phyloP scores from a whole-genome alignment of 2,113 vertebrate genomes.

The Gymnorhina tibicen region DNA sequence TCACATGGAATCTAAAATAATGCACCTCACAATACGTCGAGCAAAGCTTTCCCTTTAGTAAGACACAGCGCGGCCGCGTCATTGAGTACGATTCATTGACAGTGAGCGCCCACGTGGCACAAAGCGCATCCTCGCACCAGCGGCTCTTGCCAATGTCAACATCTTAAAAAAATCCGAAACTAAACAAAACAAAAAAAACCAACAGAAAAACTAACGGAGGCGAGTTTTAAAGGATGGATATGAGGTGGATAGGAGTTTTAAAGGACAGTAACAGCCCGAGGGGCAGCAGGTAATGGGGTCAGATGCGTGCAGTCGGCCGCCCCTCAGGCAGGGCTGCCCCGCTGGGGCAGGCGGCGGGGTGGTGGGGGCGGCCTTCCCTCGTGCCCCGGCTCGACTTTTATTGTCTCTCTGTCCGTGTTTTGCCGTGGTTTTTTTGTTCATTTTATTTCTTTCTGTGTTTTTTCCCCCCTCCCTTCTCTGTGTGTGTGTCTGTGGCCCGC shows the following conservation, averaged over 20 bases:
- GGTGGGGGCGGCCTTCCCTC: not conserved
- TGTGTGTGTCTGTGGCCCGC: slow-evolving; percentile 80
- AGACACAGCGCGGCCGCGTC: not conserved
- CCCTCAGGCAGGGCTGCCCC: not conserved
- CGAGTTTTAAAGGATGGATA: not conserved
- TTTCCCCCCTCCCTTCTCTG: not conserved
- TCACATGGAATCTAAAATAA: not conserved
- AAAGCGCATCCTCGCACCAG: not conserved
- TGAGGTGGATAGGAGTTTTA: not conserved
- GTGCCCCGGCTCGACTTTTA: slow-evolving; percentile 18
- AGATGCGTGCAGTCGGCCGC: not conserved
- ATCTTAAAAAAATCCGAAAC: not conserved
- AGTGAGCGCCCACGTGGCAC: accelerated
- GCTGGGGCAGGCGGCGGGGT: not conserved
- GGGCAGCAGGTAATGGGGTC: not conserved
- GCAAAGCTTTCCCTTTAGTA: not conserved
- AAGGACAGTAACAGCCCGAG: too few relatives aligned
- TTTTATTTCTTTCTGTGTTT: slow-evolving; percentile 46
- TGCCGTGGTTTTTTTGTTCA: not conserved
- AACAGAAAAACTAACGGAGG: too few relatives aligned
- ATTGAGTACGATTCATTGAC: not conserved
- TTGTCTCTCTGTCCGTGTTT: slow-evolving; percentile 12
- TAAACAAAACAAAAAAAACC: not conserved
- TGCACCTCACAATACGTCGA: not conserved
- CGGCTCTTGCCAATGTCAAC: not conserved